Evolutionary conservation across 1,140 invertebrate species (phyloP).

Genomic region (Saccostrea echinata): DNA sequence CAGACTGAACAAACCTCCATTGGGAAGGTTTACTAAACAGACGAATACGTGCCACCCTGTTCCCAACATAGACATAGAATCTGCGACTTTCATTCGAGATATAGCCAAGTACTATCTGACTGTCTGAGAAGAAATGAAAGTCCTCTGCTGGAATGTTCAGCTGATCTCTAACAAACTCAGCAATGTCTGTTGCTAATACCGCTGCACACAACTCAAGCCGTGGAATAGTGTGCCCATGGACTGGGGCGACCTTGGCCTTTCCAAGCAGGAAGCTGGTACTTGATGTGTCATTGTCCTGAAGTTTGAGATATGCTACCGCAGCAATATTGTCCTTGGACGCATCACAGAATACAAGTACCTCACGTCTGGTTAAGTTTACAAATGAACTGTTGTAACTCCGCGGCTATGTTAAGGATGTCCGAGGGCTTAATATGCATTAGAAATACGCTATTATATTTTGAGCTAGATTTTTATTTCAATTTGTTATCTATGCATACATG

Average conservation of each 20-base stretch:
- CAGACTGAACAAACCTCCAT: conserved; percentile 40
- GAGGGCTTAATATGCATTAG: too few species aligned
- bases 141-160: background rate
- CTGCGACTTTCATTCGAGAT: conserved; percentile 50
- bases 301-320: conserved; percentile 47
- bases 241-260: conserved; percentile 51
- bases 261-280: conserved; percentile 48
- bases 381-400: background rate
- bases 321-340: conserved; percentile 53
- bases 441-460: too few species aligned
- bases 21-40: conserved; percentile 4
- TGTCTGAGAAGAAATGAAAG: conserved; percentile 49
- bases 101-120: conserved; percentile 52
- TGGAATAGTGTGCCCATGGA: conserved; percentile 52
- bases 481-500: too few species aligned
- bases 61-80: conserved; percentile 52
- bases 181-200: conserved; percentile 45
- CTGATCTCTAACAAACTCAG: conserved; percentile 32
- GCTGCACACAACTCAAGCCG: conserved; percentile 59
- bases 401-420: too few species aligned
- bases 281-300: background rate
- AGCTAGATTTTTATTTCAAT: too few species aligned
- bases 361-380: background rate
- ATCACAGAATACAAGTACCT: conserved; percentile 58
- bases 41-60: conserved; percentile 47